Conservation (phyloP, 2,113 vertebrate genomes). For the Heteronetta atricapilla region DNA sequence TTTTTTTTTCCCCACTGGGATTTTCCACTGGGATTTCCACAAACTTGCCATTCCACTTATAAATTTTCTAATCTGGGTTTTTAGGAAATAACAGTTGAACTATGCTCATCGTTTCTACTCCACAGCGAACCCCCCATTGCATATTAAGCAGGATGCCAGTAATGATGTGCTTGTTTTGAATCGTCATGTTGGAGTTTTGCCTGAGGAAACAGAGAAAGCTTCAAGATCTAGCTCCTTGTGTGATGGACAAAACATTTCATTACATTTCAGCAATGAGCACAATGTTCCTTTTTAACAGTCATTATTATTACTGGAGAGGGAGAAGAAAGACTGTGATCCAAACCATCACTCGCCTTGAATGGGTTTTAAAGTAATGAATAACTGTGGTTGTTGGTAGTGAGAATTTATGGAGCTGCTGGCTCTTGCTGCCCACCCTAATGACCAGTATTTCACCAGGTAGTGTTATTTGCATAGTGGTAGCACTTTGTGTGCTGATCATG, state of each 20-base stretch:
- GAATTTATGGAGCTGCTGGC: neutral
- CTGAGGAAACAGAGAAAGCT: neutral
- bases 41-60: neutral
- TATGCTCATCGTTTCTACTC: neutral
- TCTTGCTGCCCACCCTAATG: neutral
- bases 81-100: neutral
- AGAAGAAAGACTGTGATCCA: neutral
- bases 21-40: neutral
- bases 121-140: neutral
- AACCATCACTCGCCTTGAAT: neutral
- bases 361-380: neutral
- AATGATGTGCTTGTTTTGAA: neutral
- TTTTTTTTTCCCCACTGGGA: neutral
- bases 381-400: neutral
- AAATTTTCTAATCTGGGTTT: neutral
- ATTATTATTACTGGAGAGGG: neutral
- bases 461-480: neutral
- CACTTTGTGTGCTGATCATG: neutral
- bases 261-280: neutral
- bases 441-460: neutral
- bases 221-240: neutral
- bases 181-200: neutral
- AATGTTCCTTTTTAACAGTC: neutral
- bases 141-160: neutral
- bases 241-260: neutral